Conservation (phyloP, 2,797 vertebrate genomes). For the Neosilurus hyrtlii region DNA sequence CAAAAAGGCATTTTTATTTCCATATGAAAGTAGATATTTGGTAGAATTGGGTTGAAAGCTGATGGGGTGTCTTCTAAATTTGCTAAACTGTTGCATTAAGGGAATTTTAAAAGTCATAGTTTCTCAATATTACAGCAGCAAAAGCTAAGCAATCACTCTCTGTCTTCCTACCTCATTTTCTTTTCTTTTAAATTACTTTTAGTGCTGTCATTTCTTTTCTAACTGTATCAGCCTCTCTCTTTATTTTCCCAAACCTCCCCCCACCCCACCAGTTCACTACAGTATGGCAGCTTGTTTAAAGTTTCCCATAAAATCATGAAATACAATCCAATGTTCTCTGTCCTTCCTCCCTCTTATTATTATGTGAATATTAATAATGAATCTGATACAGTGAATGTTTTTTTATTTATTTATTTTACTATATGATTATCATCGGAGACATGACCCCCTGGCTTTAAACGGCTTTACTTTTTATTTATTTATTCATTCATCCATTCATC, state of each 20-base stretch:
- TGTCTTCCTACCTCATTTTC: neutral
- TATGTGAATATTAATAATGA: constrained; percentile 74
- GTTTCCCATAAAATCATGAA: constrained; percentile 73
- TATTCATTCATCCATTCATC: no score
- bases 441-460: no score
- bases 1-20: neutral
- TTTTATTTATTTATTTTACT: constrained; percentile 44
- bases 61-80: neutral
- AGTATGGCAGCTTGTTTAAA: constrained; percentile 64
- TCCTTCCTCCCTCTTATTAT: constrained; percentile 49
- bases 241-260: neutral
- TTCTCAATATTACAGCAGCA: neutral
- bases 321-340: constrained; percentile 67
- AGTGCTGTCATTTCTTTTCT: neutral
- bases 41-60: neutral
- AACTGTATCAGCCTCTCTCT: neutral
- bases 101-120: constrained; percentile 13
- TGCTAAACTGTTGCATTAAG: neutral
- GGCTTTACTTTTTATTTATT: no score
- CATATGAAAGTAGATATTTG: neutral
- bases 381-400: constrained; percentile 63
- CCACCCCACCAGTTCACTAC: neutral
- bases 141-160: neutral
- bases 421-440: constrained; percentile 68
- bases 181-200: neutral